These are phyloP conservation scores for Bolinopsis microptera DNA, from an alignment of 37 sponge, comb jelly and placozoan species.

Conservation along the genomic window DNA sequence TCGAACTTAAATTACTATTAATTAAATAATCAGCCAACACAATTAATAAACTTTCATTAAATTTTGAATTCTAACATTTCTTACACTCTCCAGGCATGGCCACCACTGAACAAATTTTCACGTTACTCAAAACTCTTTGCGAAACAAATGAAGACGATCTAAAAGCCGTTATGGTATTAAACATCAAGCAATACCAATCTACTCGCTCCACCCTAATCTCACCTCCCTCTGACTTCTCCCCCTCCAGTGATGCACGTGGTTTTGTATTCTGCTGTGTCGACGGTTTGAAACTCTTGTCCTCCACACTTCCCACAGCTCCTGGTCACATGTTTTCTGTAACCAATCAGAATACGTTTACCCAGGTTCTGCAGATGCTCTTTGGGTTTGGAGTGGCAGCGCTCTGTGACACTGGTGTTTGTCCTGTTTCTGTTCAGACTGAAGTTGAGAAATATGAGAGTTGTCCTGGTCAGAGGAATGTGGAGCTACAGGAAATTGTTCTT, in stretches of 20 bases:
- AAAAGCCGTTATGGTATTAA: background rate
- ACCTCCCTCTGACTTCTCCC: background rate
- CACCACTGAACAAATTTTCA: too few relatives aligned
- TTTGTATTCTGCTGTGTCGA: constrained; percentile 40
- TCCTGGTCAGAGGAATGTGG: constrained; percentile 37
- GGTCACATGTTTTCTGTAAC: constrained; percentile 9
- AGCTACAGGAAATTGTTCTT: background rate
- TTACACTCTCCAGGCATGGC: too few relatives aligned
- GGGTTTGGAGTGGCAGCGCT: constrained; percentile 28
- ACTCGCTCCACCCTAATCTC: background rate
- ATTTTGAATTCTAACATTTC: too few relatives aligned
- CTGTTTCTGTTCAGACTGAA: background rate
- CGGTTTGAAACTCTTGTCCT: background rate
- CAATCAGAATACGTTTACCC: constrained; percentile 8
- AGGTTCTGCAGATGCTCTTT: constrained; percentile 19
- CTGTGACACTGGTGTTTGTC: constrained; percentile 33
- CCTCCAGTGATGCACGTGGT: background rate
- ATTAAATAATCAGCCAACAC: too few relatives aligned
- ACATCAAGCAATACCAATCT: background rate
- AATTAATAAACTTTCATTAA: too few relatives aligned
- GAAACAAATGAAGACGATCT: background rate
- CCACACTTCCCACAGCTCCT: constrained; percentile 2
- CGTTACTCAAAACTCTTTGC: background rate
- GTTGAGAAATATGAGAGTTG: background rate
- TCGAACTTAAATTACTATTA: too few relatives aligned